Evolutionary conservation across 2,888 invertebrate species (phyloP).

Genomic region (Xestia c-nigrum): DNA sequence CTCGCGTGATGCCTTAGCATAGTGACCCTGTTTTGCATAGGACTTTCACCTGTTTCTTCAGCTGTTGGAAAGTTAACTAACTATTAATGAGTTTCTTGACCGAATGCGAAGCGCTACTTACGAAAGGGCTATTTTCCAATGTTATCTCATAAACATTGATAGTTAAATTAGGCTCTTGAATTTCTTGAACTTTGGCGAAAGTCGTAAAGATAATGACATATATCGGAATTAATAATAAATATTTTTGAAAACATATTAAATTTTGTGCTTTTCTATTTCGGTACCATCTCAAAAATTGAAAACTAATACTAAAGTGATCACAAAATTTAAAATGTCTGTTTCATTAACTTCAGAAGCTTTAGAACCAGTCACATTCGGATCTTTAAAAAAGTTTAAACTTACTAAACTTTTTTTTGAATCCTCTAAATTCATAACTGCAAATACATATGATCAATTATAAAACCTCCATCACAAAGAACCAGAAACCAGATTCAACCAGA

Average conservation of each 20-base stretch:
- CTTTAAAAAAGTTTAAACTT: neutral
- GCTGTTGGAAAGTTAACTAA: conserved; percentile 70
- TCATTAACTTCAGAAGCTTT: neutral
- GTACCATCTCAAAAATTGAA: neutral
- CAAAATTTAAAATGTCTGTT: neutral
- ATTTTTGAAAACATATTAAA: conserved; percentile 17
- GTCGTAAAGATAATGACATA: conserved; percentile 2
- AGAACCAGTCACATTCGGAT: neutral
- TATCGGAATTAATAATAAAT: conserved; percentile 26
- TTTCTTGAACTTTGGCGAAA: conserved; percentile 47
- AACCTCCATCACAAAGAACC: neutral
- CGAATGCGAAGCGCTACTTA: conserved; percentile 40
- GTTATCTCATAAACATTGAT: conserved; percentile 54
- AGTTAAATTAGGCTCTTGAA: conserved; percentile 47
- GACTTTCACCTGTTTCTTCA: conserved; percentile 83
- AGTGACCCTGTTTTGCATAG: conserved; percentile 81
- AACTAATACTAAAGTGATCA: neutral
- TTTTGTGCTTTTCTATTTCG: neutral
- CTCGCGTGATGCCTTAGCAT: conserved; percentile 81
- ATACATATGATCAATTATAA: neutral
- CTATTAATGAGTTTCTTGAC: conserved; percentile 67
- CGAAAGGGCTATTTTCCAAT: conserved; percentile 51
- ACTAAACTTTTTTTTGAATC: neutral
- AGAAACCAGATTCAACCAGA: conserved; percentile 28
- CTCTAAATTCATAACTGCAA: neutral